Evolutionary conservation across 2,888 invertebrate genomes (phyloP), one percentile per base, ranked within the genome.

Genomic region (Osmoderma eremita): DNA sequence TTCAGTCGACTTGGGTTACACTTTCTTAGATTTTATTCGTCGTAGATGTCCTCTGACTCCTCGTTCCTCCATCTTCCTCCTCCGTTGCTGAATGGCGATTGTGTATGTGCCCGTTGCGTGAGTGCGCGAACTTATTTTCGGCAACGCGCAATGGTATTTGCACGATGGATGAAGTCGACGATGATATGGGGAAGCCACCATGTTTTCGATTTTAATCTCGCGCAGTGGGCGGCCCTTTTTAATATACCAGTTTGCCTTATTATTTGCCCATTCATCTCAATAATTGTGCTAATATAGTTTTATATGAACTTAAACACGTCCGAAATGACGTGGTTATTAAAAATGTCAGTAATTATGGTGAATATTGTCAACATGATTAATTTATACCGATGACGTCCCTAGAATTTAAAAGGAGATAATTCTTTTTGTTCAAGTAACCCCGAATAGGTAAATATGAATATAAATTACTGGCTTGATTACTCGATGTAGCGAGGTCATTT

Each of bases 161-260:
- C 30, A 41, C 30, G 24, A 45, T 61, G 68, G 65, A 68, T 68
- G 65, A 69, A 69, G 69, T 58, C 68, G 67, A 69, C 69, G 70
- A 69, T 70, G 71, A 71, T 72, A 69, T 69, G 66, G 69, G 69
- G 63, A 70, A 65, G 63, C 65, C 56, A 66, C 30, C 63, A 65
- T 58, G 63, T 67, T 69, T 67, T 50, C 39, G 65, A 62, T 67
- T 67, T 65, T 69, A 70, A 70, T 70, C 69, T 67, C 61, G 51
- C 70, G 30, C 45, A 56, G 69, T 70, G 62, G 69, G 69, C 67
- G 69, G 67, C 54, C 68, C 48, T 54, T 67, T 69, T 72, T 68
- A 61, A 61, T 61, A 61, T 61, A 22, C 58, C 24, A 24, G 58
- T 61, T 61, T 45, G 30, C 6, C 17, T 45, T 36, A 61, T 61